Evolutionary conservation across 30 jellyfish, hydroid and myxozoan genomes (phyloP), one percentile per base, ranked within the genome.

Genomic region (Catostylus mosaicus): DNA sequence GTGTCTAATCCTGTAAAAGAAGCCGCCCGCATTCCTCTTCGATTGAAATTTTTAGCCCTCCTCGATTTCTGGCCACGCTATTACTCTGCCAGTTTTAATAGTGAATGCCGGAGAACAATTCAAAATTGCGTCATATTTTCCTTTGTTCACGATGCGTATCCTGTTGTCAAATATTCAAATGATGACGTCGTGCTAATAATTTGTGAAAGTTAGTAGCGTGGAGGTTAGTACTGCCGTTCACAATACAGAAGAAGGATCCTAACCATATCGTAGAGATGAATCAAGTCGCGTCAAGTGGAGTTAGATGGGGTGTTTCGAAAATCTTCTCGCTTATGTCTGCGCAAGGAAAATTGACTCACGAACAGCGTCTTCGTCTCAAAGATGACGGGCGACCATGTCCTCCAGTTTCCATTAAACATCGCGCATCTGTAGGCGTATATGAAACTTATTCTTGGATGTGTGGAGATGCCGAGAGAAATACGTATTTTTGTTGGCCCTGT

Each of bases 401-500:
- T n/a, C n/a, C n/a, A n/a, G n/a, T n/a, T n/a, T n/a, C n/a, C n/a
- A 23, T 72, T 10, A 72, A 72, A 27, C 37, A 43, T 45, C 27
- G 84, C 34, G 5, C 77, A n/a, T 32, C 80, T 33, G 84, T 14
- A 12, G 11, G 66, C 20, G 84, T 40, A 29, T 33, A 36, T 27
- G 77, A 72, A 8, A 8, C 19, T 18, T 19, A 14, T 72, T n/a
- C 78, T 8, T 62, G 82, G 90, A 64, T 79, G 46, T 60, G 90
- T 79, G 90, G 82, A 22, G 82, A 64, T 60, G 90, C 47, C 37
- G 82, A 62, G 34, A 79, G 64, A 66, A 65, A 62, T 60, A 64
- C 90, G 31, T 64, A 23, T 81, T 67, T 43, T 43, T 67, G 91
- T 27, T 65, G 85, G 91, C 84, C 91, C 8, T 81, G 85, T 27